A percentile compares a stretch with the other conserved stretches of the same genome.
These are phyloP conservation scores for Callionymus lyra DNA, from an alignment of 2,113 vertebrate genomes.

Conservation along the genomic window DNA sequence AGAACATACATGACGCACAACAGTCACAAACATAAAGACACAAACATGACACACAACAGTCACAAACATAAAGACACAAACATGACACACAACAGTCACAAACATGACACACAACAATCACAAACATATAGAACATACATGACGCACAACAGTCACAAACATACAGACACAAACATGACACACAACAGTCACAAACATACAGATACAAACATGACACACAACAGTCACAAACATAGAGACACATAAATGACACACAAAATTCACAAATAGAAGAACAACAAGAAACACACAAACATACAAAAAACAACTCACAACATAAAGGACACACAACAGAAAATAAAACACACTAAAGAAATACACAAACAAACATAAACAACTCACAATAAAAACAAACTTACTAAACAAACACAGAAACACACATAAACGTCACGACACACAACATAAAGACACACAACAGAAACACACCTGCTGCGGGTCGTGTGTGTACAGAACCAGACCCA, in stretches of 20 bases:
- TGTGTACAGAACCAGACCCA: conserved; percentile 80
- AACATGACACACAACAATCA: no score
- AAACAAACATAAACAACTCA: no score
- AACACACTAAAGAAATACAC: not conserved
- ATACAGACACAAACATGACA: conserved; percentile 41
- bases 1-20: no score
- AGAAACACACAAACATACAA: no score
- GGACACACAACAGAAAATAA: not conserved
- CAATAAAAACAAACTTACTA: not conserved
- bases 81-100: no score
- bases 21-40: conserved; percentile 19
- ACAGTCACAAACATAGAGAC: conserved; percentile 2
- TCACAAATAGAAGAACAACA: no score
- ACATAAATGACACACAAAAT: conserved; percentile 16
- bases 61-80: no score
- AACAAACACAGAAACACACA: no score
- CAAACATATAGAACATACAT: no score
- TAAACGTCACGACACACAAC: not conserved
- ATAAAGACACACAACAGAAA: conserved; percentile 1
- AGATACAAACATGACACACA: no score
- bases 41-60: conserved; percentile 17
- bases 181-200: no score
- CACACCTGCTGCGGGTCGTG: conserved; percentile 68
- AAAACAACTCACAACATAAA: conserved; percentile 3
- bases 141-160: conserved; percentile 37